These are phyloP conservation scores for Papilio aristodemus DNA, from an alignment of 1,140 invertebrate species.

Conservation along the genomic window DNA sequence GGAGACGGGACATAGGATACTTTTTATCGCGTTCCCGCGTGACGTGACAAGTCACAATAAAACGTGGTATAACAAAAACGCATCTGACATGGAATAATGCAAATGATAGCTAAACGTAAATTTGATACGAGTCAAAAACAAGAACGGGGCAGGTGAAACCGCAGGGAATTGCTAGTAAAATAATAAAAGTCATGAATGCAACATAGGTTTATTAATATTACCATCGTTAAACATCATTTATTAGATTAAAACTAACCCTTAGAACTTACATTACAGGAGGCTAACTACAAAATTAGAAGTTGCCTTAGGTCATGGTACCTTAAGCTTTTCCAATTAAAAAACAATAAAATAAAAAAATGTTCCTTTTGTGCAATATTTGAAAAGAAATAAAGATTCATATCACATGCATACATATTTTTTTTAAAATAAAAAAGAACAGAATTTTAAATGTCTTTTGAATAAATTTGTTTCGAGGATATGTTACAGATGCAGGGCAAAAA, in stretches of 20 bases:
- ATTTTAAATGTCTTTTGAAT: neutral
- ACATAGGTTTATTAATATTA: constrained; percentile 69
- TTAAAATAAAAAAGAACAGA: constrained; percentile 2
- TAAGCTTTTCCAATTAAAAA: constrained; percentile 29
- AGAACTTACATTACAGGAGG: constrained; percentile 54
- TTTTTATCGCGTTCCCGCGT: too few species aligned
- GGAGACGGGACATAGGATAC: too few species aligned
- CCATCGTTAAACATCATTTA: constrained; percentile 59
- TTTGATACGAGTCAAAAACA: too few species aligned
- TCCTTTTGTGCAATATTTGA: constrained; percentile 35
- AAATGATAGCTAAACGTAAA: too few species aligned
- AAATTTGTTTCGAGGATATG: neutral
- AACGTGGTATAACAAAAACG: too few species aligned
- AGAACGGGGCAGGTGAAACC: too few species aligned
- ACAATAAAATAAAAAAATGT: constrained; percentile 34
- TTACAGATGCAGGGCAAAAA: neutral
- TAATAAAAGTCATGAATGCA: constrained; percentile 54
- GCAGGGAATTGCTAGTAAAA: constrained; percentile 19
- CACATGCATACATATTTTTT: constrained; percentile 47
- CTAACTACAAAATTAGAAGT: constrained; percentile 41
- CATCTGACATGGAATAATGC: too few species aligned
- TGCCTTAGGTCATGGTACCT: constrained; percentile 25
- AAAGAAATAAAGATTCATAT: constrained; percentile 49
- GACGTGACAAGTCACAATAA: too few species aligned
- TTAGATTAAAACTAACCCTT: constrained; percentile 53